A percentile compares a stretch with the other conserved stretches of the same genome.
phyloP scores from a whole-genome alignment of 2,113 vertebrate species.

The Cygnus atratus region DNA sequence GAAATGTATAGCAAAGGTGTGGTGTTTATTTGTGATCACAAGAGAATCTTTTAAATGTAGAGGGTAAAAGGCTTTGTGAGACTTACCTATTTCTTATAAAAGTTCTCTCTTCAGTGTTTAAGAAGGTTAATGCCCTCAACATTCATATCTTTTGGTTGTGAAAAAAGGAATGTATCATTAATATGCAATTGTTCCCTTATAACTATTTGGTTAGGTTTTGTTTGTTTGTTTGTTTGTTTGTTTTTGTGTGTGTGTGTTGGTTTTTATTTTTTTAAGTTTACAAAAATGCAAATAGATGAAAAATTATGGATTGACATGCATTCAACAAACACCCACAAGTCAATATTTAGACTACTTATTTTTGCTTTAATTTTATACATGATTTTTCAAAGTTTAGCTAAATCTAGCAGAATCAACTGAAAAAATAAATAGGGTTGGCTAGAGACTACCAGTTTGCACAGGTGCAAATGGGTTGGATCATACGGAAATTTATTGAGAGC shows the following conservation, averaged over 20 bases:
- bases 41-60: background rate
- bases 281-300: background rate
- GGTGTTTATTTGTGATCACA: background rate
- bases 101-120: background rate
- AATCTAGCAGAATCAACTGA: background rate
- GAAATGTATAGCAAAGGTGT: background rate
- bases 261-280: background rate
- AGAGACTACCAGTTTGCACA: conserved; percentile 34
- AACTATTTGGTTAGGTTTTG: background rate
- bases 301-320: background rate
- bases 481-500: conserved; percentile 55
- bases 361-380: background rate
- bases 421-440: background rate
- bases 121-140: background rate
- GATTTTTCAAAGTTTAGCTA: background rate
- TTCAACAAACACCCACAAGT: background rate
- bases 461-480: conserved; percentile 59
- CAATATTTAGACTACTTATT: background rate
- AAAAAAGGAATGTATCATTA: background rate
- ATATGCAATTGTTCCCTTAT: background rate
- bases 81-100: background rate
- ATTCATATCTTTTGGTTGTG: background rate
- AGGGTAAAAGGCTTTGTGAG: background rate
- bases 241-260: too few relatives aligned
- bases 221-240: background rate